These are phyloP conservation scores for Mesodorylaimus sp. DNA, from an alignment of 2,888 invertebrate genomes.

Conservation along the genomic window DNA sequence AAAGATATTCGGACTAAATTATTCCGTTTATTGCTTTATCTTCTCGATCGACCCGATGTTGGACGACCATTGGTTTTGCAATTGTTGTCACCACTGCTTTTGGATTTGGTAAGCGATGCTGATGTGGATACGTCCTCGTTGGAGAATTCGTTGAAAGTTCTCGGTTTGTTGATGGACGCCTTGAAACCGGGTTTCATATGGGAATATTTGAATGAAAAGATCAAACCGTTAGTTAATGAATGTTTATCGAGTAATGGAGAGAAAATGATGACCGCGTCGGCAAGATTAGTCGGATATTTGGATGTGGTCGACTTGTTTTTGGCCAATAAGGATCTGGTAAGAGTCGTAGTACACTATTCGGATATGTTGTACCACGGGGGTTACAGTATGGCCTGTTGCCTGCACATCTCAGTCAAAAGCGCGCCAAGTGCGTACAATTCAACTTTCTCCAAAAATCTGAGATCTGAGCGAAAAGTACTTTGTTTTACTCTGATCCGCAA, in stretches of 20 bases:
- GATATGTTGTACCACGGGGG: no score
- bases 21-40: not conserved
- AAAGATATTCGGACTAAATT: not conserved
- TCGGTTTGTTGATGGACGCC: constrained; percentile 60
- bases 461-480: no score
- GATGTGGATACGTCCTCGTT: not conserved
- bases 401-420: no score
- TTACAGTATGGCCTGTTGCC: no score
- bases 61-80: not conserved
- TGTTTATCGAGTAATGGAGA: not conserved
- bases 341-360: no score
- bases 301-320: constrained; percentile 52
- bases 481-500: no score
- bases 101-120: not conserved
- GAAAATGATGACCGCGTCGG: constrained; percentile 26
- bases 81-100: not conserved
- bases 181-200: constrained; percentile 68
- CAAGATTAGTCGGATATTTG: no score
- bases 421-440: no score
- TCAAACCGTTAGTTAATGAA: constrained; percentile 16
- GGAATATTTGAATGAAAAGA: constrained; percentile 46
- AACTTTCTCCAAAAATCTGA: no score
- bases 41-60: not conserved
- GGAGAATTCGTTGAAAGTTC: constrained; percentile 57
- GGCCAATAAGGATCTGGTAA: constrained; percentile 33